phyloP scores from a whole-genome alignment of 2,888 invertebrate genomes.

The Campoplex capitator region DNA sequence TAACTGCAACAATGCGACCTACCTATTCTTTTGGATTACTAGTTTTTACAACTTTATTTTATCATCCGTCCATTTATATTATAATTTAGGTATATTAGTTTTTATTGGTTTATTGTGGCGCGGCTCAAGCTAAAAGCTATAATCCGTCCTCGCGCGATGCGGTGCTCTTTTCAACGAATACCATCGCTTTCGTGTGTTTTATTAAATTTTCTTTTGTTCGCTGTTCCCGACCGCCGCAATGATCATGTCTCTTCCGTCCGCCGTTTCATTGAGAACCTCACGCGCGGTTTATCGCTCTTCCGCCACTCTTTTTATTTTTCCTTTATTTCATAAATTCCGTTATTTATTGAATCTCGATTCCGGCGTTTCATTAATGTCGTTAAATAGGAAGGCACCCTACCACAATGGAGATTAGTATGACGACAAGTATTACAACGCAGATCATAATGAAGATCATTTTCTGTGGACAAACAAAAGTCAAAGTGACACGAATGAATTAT shows the following conservation, averaged over 20 bases:
- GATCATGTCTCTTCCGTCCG: background rate
- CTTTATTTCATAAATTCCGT: background rate
- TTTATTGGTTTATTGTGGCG: constrained; percentile 11
- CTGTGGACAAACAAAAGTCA: constrained; percentile 82
- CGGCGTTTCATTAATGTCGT: constrained; percentile 48
- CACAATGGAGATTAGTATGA: constrained; percentile 83
- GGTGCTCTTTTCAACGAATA: constrained; percentile 37
- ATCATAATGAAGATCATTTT: constrained; percentile 84
- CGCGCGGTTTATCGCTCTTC: constrained; percentile 23
- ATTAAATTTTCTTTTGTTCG: constrained; percentile 25
- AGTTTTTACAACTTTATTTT: constrained; percentile 16
- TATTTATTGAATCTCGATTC: constrained; percentile 4
- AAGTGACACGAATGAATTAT: constrained; percentile 64
- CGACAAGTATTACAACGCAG: constrained; percentile 82
- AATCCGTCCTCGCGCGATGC: constrained; percentile 20
- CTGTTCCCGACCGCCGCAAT: constrained; percentile 34
- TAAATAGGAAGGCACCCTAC: constrained; percentile 79
- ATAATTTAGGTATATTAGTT: background rate
- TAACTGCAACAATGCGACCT: background rate
- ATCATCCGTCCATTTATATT: constrained; percentile 25
- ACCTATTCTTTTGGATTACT: background rate
- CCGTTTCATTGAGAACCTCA: constrained; percentile 6
- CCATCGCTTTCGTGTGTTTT: constrained; percentile 7
- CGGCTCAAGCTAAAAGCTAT: constrained; percentile 56
- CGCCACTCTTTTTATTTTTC: constrained; percentile 15